Evolutionary conservation across 2,888 invertebrate species (phyloP).

Genomic region (Luperina nickerlii): DNA sequence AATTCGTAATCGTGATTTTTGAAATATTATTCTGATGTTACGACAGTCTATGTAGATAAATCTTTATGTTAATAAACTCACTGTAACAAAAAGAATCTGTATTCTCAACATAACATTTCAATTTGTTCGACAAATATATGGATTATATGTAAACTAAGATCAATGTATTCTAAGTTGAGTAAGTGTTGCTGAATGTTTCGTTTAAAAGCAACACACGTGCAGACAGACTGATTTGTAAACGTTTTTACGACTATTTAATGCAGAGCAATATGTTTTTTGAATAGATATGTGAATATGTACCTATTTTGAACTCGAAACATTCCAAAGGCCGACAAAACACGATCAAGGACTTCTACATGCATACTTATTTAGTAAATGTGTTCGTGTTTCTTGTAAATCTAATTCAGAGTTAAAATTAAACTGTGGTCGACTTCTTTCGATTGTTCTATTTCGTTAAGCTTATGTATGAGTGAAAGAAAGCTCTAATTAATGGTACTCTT

Average conservation of each 20-base stretch:
- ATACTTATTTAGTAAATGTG: conserved; percentile 25
- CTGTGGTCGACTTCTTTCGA: background rate
- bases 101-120: conserved; percentile 22
- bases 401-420: conserved; percentile 21
- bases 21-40: conserved; percentile 62
- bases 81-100: conserved; percentile 40
- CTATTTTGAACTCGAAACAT: conserved; percentile 49
- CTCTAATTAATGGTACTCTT: background rate
- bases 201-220: conserved; percentile 55
- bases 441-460: background rate
- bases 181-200: conserved; percentile 31
- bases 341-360: conserved; percentile 55
- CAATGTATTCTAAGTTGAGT: conserved; percentile 57
- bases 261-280: conserved; percentile 50
- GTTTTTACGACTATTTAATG: conserved; percentile 63
- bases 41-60: conserved; percentile 49
- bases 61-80: conserved; percentile 46
- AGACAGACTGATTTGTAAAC: conserved; percentile 54
- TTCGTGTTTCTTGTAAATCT: conserved; percentile 28
- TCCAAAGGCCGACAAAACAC: conserved; percentile 57
- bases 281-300: conserved; percentile 38
- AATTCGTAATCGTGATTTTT: conserved; percentile 56
- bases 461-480: background rate
- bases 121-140: conserved; percentile 25
- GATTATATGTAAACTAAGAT: conserved; percentile 57